phyloP scores from a whole-genome alignment of 2,113 vertebrate species.

The Anseranas semipalmata region DNA sequence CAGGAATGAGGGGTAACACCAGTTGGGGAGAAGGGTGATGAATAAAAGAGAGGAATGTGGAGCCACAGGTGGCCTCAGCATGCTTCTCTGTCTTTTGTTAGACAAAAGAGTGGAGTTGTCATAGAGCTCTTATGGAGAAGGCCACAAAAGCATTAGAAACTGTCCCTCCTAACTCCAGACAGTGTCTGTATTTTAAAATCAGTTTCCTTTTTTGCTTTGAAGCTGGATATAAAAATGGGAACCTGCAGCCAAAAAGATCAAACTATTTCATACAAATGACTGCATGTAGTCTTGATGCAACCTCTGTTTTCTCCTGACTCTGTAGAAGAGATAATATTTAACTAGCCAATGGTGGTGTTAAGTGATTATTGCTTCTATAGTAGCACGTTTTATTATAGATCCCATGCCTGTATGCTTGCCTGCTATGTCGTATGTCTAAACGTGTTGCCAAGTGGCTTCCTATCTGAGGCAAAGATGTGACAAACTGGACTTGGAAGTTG shows the following conservation, averaged over 20 bases:
- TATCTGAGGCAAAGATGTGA: neutral
- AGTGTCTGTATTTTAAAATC: neutral
- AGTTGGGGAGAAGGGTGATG: neutral
- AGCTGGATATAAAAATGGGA: neutral
- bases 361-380: neutral
- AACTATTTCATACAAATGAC: neutral
- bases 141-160: neutral
- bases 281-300: fast-evolving
- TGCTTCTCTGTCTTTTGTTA: neutral
- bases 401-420: neutral
- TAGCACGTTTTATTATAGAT: neutral
- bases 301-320: neutral
- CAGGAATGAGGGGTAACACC: neutral
- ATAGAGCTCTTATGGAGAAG: neutral
- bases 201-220: neutral
- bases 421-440: neutral
- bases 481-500: neutral
- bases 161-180: neutral
- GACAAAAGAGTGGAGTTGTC: neutral
- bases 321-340: neutral
- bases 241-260: neutral
- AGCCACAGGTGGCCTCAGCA: slow-evolving; percentile 9
- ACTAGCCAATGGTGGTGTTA: neutral
- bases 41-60: neutral
- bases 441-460: neutral